These are phyloP conservation scores for Vipera latastei DNA, from an alignment of 2,797 vertebrate genomes.

Conservation along the genomic window DNA sequence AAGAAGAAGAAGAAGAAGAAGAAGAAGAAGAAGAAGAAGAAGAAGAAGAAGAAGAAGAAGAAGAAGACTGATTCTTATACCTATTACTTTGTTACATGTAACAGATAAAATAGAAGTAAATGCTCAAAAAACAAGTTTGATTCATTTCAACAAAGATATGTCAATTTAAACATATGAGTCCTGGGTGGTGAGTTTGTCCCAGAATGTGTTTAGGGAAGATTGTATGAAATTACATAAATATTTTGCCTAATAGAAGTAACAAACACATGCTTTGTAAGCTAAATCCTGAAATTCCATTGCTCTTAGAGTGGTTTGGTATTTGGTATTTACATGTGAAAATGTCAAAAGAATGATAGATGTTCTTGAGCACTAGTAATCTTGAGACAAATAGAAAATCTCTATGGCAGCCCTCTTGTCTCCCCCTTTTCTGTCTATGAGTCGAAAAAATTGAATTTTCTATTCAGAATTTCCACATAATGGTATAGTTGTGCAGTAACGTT, in stretches of 20 bases:
- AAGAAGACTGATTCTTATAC: neutral
- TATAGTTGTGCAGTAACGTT: neutral
- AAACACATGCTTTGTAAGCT: neutral
- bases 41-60: too few relatives aligned
- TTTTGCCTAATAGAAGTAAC: neutral
- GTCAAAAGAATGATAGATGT: slow-evolving; percentile 7
- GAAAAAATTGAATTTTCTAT: slow-evolving; percentile 20
- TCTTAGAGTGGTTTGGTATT: neutral
- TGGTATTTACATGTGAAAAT: slow-evolving; percentile 14
- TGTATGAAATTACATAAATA: neutral
- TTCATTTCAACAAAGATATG: neutral
- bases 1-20: too few relatives aligned
- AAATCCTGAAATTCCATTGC: neutral
- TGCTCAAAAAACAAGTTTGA: neutral
- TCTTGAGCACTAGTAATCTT: neutral
- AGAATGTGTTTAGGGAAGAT: neutral
- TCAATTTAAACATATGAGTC: neutral
- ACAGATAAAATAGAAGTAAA: neutral
- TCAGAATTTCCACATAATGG: slow-evolving; percentile 4
- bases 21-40: too few relatives aligned
- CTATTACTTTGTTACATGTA: neutral
- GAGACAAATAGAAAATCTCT: neutral
- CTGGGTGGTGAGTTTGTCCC: neutral
- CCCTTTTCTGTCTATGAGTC: slow-evolving; percentile 10
- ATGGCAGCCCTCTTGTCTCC: neutral